phyloP scores from a whole-genome alignment of 2,888 invertebrate genomes.

The Pecten maximus region DNA sequence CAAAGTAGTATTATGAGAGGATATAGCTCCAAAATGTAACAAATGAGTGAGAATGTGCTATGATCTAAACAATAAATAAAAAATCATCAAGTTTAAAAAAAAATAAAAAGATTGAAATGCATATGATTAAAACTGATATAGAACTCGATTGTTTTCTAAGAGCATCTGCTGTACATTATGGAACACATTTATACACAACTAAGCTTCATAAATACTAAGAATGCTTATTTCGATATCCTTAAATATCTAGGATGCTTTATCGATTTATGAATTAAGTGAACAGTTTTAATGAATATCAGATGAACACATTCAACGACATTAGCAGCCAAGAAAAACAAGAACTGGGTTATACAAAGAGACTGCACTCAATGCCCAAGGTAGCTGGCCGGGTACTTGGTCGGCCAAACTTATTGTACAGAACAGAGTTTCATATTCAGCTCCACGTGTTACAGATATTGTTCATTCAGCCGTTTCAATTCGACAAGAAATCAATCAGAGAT shows the following conservation, averaged over 20 bases:
- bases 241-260: background rate
- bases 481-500: slow-evolving; percentile 11
- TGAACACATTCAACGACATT: background rate
- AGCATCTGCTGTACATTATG: background rate
- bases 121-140: no score
- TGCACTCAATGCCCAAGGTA: background rate
- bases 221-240: background rate
- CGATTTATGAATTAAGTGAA: background rate
- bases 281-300: slow-evolving; percentile 6
- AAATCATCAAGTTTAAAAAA: no score
- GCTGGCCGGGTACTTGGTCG: background rate
- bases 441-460: slow-evolving; percentile 24
- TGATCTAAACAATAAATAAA: no score
- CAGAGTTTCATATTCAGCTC: background rate
- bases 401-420: slow-evolving; percentile 7
- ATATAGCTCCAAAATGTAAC: no score
- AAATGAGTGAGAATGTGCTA: no score
- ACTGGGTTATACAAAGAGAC: background rate
- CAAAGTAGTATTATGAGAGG: no score
- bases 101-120: no score
- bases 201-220: background rate
- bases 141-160: no score
- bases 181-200: background rate
- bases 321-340: slow-evolving; percentile 29
- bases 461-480: slow-evolving; percentile 30